A percentile compares a stretch with the other conserved stretches of the same genome.
Evolutionary conservation across 2,113 vertebrate species (phyloP).

Genomic region (Regulus satrapa): DNA sequence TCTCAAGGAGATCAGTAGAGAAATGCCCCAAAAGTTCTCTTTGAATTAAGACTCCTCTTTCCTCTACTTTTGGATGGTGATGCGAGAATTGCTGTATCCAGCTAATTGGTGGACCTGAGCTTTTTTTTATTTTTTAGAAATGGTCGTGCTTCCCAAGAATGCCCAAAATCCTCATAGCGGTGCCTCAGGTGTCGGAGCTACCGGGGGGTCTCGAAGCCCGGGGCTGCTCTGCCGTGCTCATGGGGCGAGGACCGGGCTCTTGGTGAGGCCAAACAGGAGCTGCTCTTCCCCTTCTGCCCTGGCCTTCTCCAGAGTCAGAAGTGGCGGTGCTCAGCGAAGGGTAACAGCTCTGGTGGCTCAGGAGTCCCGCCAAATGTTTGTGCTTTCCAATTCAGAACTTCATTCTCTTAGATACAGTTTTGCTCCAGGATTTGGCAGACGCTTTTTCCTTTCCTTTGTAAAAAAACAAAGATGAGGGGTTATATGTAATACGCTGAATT

Average conservation of each 20-base stretch:
- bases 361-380: background rate
- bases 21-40: background rate
- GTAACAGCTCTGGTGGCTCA: background rate
- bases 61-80: background rate
- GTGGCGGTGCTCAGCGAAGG: background rate
- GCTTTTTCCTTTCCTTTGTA: background rate
- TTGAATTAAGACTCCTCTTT: background rate
- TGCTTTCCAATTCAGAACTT: background rate
- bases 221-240: fast-evolving
- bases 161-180: background rate
- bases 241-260: fast-evolving
- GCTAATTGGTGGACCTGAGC: background rate
- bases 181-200: background rate
- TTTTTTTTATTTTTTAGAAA: background rate
- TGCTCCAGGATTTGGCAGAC: background rate
- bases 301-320: background rate
- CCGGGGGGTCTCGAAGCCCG: background rate
- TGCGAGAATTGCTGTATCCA: fast-evolving
- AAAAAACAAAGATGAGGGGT: background rate
- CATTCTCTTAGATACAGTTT: background rate
- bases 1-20: background rate
- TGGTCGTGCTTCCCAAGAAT: background rate
- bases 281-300: background rate
- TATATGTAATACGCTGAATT: background rate
- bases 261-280: background rate